Percentiles rank a stretch among this genome's conserved stretches.
These are phyloP conservation scores for Himalopsyche tibetana DNA, from an alignment of 2,888 invertebrate genomes.

Conservation along the genomic window DNA sequence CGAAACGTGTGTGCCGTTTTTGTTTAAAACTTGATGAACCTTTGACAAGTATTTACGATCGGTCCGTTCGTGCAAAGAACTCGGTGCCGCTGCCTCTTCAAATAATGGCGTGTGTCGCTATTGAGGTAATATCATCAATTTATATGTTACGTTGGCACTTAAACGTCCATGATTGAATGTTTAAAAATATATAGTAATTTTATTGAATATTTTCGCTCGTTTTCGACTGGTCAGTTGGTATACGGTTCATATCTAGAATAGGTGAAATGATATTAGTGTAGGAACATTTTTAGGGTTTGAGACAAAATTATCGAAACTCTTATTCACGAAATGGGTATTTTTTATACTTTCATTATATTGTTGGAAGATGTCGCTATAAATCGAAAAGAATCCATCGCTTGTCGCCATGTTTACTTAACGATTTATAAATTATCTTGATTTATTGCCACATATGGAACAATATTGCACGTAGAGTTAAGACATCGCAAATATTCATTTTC, in stretches of 20 bases:
- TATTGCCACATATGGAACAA: neutral
- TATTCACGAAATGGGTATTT: constrained; percentile 46
- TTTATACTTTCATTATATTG: constrained; percentile 49
- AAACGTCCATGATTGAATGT: neutral
- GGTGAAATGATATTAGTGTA: neutral
- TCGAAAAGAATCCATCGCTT: constrained; percentile 5
- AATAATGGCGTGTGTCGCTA: constrained; percentile 86
- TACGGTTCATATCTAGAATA: constrained; percentile 57
- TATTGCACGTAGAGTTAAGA: neutral
- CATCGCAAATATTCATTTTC: neutral
- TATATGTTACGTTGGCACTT: constrained; percentile 54
- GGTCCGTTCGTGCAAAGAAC: constrained; percentile 77
- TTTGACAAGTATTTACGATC: constrained; percentile 82
- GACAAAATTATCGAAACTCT: constrained; percentile 59
- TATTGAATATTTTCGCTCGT: constrained; percentile 24
- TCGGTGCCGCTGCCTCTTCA: constrained; percentile 83
- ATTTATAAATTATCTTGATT: neutral
- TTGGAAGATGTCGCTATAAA: constrained; percentile 58
- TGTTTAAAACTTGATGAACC: constrained; percentile 82
- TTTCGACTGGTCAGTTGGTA: constrained; percentile 12
- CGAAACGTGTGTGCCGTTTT: constrained; percentile 84
- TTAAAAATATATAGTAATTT: constrained; percentile 31
- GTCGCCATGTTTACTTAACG: neutral
- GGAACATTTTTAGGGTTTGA: constrained; percentile 54
- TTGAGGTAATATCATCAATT: constrained; percentile 81